These are phyloP conservation scores for Oncorhynchus masou DNA, from an alignment of 2,113 vertebrate species.

Conservation along the genomic window DNA sequence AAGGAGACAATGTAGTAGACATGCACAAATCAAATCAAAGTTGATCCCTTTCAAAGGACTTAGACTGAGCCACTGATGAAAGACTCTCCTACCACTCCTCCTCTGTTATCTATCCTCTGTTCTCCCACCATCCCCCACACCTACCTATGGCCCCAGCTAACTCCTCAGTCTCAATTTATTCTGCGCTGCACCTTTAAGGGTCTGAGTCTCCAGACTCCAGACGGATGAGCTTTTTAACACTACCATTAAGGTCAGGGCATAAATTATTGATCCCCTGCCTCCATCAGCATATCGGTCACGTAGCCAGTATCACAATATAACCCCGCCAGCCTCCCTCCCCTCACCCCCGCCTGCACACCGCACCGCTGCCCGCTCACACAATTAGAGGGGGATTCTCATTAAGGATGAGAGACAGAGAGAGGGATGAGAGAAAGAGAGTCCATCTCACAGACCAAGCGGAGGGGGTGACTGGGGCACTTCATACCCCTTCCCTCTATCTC, in stretches of 20 bases:
- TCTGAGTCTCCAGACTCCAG: constrained; percentile 58
- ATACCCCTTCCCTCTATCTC: background rate
- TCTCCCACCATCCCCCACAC: constrained; percentile 29
- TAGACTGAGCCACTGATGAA: constrained; percentile 52
- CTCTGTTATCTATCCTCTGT: constrained; percentile 58
- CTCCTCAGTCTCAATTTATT: constrained; percentile 51
- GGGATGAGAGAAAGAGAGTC: constrained; percentile 36
- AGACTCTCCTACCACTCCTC: constrained; percentile 46
- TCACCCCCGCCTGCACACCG: constrained; percentile 60
- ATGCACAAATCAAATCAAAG: constrained; percentile 29
- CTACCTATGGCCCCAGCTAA: constrained; percentile 52
- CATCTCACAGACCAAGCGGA: constrained; percentile 44
- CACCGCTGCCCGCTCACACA: constrained; percentile 83
- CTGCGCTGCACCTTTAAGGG: constrained; percentile 74
- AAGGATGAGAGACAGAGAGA: constrained; percentile 71
- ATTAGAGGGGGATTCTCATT: constrained; percentile 98
- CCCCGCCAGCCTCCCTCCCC: constrained; percentile 82
- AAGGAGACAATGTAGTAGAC: constrained; percentile 28
- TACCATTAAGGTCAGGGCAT: constrained; percentile 95
- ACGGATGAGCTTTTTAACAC: constrained; percentile 89
- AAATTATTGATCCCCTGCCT: constrained; percentile 99
- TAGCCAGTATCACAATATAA: constrained; percentile 88
- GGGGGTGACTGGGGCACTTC: constrained; percentile 59
- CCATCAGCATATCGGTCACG: constrained; percentile 99
- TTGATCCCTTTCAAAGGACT: constrained; percentile 6